phyloP scores from a whole-genome alignment of 2,888 invertebrate species.

The Platycheirus rosarum region DNA sequence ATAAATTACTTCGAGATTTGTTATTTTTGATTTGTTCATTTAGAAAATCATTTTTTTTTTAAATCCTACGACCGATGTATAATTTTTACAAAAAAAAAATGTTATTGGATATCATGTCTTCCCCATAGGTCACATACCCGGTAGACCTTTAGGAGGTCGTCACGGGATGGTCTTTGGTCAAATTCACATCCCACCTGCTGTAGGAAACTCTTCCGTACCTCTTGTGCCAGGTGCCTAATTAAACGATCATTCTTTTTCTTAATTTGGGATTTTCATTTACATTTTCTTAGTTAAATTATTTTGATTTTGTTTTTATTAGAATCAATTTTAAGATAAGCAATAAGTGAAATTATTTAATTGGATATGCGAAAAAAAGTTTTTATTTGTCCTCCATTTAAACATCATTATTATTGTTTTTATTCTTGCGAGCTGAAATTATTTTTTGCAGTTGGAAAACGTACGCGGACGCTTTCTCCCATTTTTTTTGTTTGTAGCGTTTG shows the following conservation, averaged over 20 bases:
- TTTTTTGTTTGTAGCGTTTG: conserved; percentile 39
- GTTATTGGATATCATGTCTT: conserved; percentile 72
- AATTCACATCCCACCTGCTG: conserved; percentile 83
- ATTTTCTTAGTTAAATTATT: conserved; percentile 17
- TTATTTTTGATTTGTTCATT: conserved; percentile 24
- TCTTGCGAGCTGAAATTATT: conserved; percentile 62
- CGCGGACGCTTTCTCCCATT: conserved; percentile 53
- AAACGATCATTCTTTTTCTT: conserved; percentile 72
- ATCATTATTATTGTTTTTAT: conserved; percentile 38
- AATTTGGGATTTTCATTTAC: conserved; percentile 30
- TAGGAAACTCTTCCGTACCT: conserved; percentile 83
- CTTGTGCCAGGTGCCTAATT: conserved; percentile 84
- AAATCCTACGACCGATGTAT: conserved; percentile 22
- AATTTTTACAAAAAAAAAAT: conserved; percentile 49
- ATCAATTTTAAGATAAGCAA: conserved; percentile 30
- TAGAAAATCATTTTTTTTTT: conserved; percentile 25
- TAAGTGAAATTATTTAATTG: conserved; percentile 53
- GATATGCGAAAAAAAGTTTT: conserved; percentile 56
- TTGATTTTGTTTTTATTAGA: conserved; percentile 40
- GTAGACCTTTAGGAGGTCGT: conserved; percentile 86
- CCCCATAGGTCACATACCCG: conserved; percentile 85
- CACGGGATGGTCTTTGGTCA: conserved; percentile 87
- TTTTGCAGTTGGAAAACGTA: conserved; percentile 64
- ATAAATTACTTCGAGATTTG: neutral
- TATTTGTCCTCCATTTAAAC: conserved; percentile 50